Conservation (phyloP, 35 echinoderm and acorn worm species). For the Apostichopus californicus region DNA sequence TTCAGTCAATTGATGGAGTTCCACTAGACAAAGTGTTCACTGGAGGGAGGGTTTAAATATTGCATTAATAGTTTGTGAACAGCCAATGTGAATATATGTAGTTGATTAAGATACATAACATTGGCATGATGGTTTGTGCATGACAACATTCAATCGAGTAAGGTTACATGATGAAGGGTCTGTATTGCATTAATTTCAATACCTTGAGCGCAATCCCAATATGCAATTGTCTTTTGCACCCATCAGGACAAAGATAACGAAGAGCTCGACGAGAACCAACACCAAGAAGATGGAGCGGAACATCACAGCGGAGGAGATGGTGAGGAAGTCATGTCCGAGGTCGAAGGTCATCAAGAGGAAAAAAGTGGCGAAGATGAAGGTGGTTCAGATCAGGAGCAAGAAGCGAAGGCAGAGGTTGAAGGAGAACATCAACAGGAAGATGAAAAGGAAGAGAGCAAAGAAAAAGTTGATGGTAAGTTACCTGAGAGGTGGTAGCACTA, state of each 20-base stretch:
- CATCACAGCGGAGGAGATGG: conserved; percentile 4
- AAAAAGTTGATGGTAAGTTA: not conserved
- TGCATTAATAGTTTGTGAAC: no score
- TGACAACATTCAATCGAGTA: no score
- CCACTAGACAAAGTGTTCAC: no score
- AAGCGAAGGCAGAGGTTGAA: not conserved
- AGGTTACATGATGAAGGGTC: no score
- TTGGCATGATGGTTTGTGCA: no score
- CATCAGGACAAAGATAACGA: conserved; percentile 5
- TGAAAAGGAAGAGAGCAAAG: conserved; percentile 9
- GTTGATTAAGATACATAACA: not conserved
- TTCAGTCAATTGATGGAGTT: no score
- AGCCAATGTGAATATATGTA: no score
- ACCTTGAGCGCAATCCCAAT: no score
- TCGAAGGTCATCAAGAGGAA: conserved; percentile 14
- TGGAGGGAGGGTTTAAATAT: no score
- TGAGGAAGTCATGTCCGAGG: conserved; percentile 16
- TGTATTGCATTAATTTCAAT: no score
- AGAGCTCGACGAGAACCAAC: not conserved
- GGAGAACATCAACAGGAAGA: conserved; percentile 1
- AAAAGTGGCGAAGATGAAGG: conserved; percentile 25
- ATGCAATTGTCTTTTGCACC: not conserved
- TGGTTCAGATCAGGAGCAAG: conserved; percentile 4
- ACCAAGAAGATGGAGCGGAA: not conserved
- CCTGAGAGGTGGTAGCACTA: not conserved